phyloP scores from a whole-genome alignment of 1,140 invertebrate species.

The Dicyema japonicum region DNA sequence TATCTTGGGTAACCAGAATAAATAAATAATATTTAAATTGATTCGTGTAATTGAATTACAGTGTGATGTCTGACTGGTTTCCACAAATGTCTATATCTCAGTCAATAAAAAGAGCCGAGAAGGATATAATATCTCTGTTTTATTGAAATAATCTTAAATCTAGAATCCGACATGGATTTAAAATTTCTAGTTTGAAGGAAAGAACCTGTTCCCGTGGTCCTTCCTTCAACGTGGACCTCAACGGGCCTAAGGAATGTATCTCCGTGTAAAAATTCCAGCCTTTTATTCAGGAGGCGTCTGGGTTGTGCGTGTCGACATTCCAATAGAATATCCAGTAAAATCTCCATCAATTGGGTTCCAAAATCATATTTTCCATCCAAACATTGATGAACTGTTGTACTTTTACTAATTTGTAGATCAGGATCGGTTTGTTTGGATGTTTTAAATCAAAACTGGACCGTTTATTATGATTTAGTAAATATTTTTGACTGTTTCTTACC shows the following conservation, averaged over 20 bases:
- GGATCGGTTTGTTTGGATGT: constrained; percentile 86
- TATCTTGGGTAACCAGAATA: no score
- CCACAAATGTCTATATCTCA: no score
- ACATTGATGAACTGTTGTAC: constrained; percentile 59
- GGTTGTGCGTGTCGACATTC: constrained; percentile 75
- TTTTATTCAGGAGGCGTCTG: constrained; percentile 90
- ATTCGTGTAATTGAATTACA: no score
- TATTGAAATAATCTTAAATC: no score
- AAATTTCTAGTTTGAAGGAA: no score
- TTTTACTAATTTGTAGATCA: constrained; percentile 21
- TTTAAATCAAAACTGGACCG: constrained; percentile 39
- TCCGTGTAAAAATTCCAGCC: constrained; percentile 33
- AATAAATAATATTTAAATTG: no score
- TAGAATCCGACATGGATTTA: no score
- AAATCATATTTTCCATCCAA: constrained; percentile 89
- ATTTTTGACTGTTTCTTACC: constrained; percentile 90
- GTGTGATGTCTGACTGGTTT: no score
- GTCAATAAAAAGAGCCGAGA: no score
- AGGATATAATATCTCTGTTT: no score
- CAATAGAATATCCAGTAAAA: constrained; percentile 87
- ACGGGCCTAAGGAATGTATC: constrained; percentile 34
- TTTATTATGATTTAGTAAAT: constrained; percentile 47
- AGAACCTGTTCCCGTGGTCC: no score
- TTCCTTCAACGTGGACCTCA: constrained; percentile 92
- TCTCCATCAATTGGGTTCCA: constrained; percentile 81